Conservation (phyloP, 2,888 invertebrate species). For the Dryobota labecula region DNA sequence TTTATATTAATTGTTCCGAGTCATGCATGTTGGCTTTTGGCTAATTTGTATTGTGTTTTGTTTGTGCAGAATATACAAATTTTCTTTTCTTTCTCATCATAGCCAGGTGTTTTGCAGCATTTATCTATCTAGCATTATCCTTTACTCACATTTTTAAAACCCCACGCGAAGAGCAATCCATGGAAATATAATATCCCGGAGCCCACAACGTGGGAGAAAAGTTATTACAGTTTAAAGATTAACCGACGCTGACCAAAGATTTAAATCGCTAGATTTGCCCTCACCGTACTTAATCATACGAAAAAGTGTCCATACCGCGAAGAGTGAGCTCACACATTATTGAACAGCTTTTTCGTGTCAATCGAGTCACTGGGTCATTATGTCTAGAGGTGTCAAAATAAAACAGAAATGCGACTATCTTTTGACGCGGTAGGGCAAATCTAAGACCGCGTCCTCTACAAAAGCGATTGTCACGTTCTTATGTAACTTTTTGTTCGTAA, state of each 20-base stretch:
- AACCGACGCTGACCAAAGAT: not conserved
- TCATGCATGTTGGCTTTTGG: no score
- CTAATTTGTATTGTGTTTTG: no score
- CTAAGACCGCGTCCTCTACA: no score
- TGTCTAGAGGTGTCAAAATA: no score
- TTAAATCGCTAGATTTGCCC: conserved; percentile 1
- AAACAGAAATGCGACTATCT: not conserved
- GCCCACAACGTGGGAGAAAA: conserved; percentile 25
- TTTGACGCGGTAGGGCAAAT: not conserved
- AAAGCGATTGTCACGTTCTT: no score
- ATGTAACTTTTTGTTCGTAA: no score
- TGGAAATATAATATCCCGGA: not conserved
- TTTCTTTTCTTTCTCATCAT: no score
- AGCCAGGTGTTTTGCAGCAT: no score
- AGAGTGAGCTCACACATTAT: not conserved
- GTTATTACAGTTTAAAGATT: conserved; percentile 40
- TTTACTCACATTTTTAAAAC: not conserved
- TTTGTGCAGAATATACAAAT: no score
- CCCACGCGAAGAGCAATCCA: not conserved
- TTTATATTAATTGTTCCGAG: no score
- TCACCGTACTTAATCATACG: not conserved
- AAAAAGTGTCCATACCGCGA: not conserved
- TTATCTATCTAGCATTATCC: not conserved
- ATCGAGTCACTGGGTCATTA: not conserved
- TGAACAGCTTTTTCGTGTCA: not conserved